phyloP scores from a whole-genome alignment of 2,113 vertebrate species.

The Irena cyanogastra region DNA sequence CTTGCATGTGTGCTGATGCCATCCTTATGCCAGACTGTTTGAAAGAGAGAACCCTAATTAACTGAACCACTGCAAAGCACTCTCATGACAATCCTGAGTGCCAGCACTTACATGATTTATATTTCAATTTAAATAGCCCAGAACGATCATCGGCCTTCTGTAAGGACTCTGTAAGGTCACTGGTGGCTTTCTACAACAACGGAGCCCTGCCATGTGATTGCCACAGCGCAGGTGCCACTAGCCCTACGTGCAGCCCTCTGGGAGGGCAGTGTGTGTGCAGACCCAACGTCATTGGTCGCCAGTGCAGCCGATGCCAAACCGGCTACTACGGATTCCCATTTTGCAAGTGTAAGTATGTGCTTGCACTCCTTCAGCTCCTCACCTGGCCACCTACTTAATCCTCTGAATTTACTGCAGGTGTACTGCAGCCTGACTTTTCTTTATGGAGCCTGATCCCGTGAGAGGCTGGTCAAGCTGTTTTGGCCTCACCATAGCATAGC shows the following conservation, averaged over 20 bases:
- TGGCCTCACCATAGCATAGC: not conserved
- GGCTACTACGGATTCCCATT: slow-evolving; percentile 89
- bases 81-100: not conserved
- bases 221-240: slow-evolving; percentile 70
- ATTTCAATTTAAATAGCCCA: slow-evolving; percentile 68
- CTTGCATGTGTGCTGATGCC: not conserved
- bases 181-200: slow-evolving; percentile 82
- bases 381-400: rapidly evolving
- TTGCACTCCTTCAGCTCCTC: not conserved
- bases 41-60: not conserved
- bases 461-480: not conserved
- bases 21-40: not conserved
- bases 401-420: not conserved
- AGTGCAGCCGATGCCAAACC: slow-evolving; percentile 81
- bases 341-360: slow-evolving; percentile 82
- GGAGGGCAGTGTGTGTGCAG: slow-evolving; percentile 89
- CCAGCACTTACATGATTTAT: not conserved
- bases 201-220: slow-evolving; percentile 86
- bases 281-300: slow-evolving; percentile 79
- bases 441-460: not conserved
- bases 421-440: not conserved
- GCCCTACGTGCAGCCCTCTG: slow-evolving; percentile 70
- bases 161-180: slow-evolving; percentile 77
- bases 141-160: slow-evolving; percentile 80
- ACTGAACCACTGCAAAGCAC: not conserved